A percentile compares a stretch with the other conserved stretches of the same genome.
phyloP scores from a whole-genome alignment of 2,113 vertebrate genomes.

The Channa argus region DNA sequence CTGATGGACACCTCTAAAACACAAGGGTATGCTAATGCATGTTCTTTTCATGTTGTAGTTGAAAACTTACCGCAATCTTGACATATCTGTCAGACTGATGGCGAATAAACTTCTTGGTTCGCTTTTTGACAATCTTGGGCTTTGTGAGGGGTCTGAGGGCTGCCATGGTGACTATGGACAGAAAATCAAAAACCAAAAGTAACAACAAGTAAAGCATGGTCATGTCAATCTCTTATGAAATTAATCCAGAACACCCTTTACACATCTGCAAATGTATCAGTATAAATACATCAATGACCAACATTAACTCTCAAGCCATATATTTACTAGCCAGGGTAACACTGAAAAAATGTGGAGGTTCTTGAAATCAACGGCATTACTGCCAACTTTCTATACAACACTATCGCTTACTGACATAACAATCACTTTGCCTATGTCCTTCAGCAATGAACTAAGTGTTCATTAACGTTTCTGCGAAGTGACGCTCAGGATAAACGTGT shows the following conservation, averaged over 20 bases:
- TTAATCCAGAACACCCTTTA: background rate
- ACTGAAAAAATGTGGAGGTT: background rate
- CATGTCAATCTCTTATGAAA: background rate
- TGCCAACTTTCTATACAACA: accelerated
- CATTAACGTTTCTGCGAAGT: accelerated
- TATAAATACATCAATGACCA: too few species aligned
- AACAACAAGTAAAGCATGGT: background rate
- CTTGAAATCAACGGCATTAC: background rate
- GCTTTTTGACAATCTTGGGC: slow-evolving; percentile 95
- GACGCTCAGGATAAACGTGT: slow-evolving; percentile 25
- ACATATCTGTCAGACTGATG: slow-evolving; percentile 99
- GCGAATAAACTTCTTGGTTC: slow-evolving; percentile 98
- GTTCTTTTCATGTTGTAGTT: too few species aligned
- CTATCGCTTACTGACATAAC: accelerated
- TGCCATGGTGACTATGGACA: slow-evolving; percentile 87
- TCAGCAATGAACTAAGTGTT: background rate
- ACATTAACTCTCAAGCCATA: too few species aligned
- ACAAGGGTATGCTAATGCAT: too few species aligned
- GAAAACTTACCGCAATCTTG: slow-evolving; percentile 90
- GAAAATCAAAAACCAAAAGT: too few species aligned
- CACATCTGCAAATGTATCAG: too few species aligned
- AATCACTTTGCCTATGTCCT: background rate
- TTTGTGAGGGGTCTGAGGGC: slow-evolving; percentile 94
- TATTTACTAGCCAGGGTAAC: too few species aligned
- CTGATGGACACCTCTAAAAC: too few species aligned